Conservation (phyloP, 2,113 vertebrate genomes). For the Cercopithecus mona region DNA sequence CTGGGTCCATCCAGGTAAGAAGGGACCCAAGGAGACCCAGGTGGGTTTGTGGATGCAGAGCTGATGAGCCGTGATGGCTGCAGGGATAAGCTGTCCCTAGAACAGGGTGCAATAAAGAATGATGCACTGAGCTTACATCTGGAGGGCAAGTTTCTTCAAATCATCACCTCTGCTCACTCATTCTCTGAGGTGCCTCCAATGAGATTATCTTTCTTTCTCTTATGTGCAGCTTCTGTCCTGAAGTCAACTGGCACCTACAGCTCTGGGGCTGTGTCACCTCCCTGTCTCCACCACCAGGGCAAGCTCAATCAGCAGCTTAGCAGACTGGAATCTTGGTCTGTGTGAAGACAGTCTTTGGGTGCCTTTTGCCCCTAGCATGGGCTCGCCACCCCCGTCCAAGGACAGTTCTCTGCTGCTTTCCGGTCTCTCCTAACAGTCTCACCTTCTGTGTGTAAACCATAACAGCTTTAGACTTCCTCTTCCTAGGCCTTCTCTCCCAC, state of each 20-base stretch:
- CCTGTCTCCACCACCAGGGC: background rate
- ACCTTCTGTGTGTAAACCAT: background rate
- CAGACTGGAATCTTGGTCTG: background rate
- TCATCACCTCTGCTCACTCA: background rate
- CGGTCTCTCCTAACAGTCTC: background rate
- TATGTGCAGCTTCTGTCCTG: background rate
- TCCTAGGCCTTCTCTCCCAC: too few relatives aligned
- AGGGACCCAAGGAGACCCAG: background rate
- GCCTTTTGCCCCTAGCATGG: background rate
- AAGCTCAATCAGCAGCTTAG: background rate
- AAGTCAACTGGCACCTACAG: background rate
- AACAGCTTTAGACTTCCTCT: background rate
- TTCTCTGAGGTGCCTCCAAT: background rate
- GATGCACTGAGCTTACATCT: rapidly evolving
- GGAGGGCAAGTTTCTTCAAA: background rate
- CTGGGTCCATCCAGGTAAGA: background rate
- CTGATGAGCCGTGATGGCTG: background rate
- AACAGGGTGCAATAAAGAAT: rapidly evolving
- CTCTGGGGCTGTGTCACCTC: background rate
- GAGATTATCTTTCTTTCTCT: background rate
- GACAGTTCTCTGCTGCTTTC: background rate
- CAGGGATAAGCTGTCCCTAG: background rate
- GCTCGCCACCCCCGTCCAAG: background rate
- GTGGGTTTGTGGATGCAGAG: background rate
- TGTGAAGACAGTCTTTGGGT: background rate